Conservation (phyloP, 2,113 vertebrate species). For the Stigmatopora nigra region DNA sequence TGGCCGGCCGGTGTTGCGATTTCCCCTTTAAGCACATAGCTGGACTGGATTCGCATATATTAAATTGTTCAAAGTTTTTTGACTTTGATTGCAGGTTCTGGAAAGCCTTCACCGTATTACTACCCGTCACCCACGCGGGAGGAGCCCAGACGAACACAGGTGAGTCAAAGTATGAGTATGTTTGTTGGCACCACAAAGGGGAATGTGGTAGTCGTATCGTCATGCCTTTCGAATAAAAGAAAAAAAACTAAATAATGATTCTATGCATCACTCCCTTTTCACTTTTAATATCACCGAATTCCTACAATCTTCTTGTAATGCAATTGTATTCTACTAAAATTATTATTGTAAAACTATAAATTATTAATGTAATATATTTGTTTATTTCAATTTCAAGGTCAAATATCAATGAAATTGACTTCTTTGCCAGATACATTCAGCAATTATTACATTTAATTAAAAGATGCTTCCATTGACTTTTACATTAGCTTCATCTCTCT, state of each 20-base stretch:
- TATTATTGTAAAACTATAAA: too few relatives aligned
- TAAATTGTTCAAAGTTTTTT: slow-evolving; percentile 17
- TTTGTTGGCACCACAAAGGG: not conserved
- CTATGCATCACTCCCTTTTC: too few relatives aligned
- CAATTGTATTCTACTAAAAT: too few relatives aligned
- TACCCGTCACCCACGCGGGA: slow-evolving; percentile 93
- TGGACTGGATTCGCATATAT: slow-evolving; percentile 36
- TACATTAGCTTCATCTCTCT: not conserved
- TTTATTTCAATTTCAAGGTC: not conserved
- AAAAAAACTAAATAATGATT: too few relatives aligned
- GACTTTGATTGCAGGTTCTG: slow-evolving; percentile 75
- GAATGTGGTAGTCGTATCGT: not conserved
- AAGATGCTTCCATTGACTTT: not conserved
- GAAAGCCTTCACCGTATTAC: slow-evolving; percentile 90
- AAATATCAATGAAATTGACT: not conserved
- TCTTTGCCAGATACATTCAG: not conserved
- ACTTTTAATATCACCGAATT: too few relatives aligned
- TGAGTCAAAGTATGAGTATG: slow-evolving; percentile 51
- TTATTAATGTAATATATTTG: too few relatives aligned
- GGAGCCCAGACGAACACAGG: slow-evolving; percentile 87
- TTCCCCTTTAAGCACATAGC: slow-evolving; percentile 17
- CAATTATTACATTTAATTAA: not conserved
- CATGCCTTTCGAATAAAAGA: too few relatives aligned
- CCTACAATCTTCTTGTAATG: too few relatives aligned
- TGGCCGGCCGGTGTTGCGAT: slow-evolving; percentile 22